These are phyloP conservation scores for Phenganax stokvisi DNA, from an alignment of 92 coral and sea anemone species.

Conservation along the genomic window DNA sequence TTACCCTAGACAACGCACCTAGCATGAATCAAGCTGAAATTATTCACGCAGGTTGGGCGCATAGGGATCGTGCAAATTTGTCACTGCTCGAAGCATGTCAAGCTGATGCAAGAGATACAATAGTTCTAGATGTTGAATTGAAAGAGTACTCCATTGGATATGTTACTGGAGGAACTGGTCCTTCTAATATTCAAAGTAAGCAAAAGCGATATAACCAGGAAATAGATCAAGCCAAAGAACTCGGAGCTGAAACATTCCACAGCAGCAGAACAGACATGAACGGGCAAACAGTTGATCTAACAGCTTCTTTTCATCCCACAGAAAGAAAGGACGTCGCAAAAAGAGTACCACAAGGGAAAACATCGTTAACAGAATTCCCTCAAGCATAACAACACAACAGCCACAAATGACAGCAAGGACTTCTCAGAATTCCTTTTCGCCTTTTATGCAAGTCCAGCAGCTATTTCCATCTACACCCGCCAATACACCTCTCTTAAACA, in stretches of 20 bases:
- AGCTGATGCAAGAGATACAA: conserved; percentile 35
- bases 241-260: conserved; percentile 42
- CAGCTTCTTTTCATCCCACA: conserved; percentile 41
- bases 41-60: conserved; percentile 57
- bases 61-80: conserved; percentile 41
- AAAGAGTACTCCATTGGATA: conserved; percentile 27
- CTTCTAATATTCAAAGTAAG: conserved; percentile 16
- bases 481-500: not conserved
- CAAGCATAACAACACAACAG: no score
- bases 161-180: conserved; percentile 36
- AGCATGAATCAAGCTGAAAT: conserved; percentile 57
- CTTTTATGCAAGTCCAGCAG: no score
- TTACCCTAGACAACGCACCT: conserved; percentile 44
- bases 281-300: not conserved
- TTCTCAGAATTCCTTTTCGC: no score
- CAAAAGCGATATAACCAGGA: not conserved
- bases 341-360: not conserved
- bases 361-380: no score
- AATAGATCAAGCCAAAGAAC: conserved; percentile 27
- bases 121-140: conserved; percentile 36
- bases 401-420: no score
- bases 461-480: no score
- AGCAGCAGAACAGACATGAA: not conserved
- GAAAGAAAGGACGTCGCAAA: not conserved
- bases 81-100: conserved; percentile 36